phyloP scores from a whole-genome alignment of 2,797 vertebrate genomes.

The Oreonectes daqikongensis region DNA sequence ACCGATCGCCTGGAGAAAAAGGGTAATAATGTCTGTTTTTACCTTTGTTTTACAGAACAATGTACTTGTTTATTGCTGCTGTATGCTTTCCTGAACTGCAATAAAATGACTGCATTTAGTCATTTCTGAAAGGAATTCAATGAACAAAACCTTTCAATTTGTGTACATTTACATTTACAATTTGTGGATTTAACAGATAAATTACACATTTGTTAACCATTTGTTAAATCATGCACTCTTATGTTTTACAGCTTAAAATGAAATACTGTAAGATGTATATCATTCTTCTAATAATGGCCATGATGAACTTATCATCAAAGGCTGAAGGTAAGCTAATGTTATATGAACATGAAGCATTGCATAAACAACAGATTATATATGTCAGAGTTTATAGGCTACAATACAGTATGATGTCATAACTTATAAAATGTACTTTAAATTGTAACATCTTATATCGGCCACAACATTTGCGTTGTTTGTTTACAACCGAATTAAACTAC shows the following conservation, averaged over 20 bases:
- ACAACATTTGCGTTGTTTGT: background rate
- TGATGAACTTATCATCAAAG: background rate
- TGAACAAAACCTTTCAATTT: too few relatives aligned
- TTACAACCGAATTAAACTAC: background rate
- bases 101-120: background rate
- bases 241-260: constrained; percentile 17
- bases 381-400: too few relatives aligned
- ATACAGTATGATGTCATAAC: too few relatives aligned
- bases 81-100: background rate
- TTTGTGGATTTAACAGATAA: too few relatives aligned
- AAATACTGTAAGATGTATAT: background rate
- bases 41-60: background rate
- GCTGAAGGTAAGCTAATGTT: constrained; percentile 13
- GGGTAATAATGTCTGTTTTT: background rate
- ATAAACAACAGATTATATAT: background rate
- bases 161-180: too few relatives aligned
- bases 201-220: background rate
- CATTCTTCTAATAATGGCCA: background rate
- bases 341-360: background rate
- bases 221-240: background rate
- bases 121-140: background rate
- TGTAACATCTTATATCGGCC: background rate
- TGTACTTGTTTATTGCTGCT: background rate
- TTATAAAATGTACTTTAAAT: too few relatives aligned
- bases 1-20: background rate